Evolutionary conservation across 2,888 invertebrate species (phyloP).

Genomic region (Drosophila helvetica): DNA sequence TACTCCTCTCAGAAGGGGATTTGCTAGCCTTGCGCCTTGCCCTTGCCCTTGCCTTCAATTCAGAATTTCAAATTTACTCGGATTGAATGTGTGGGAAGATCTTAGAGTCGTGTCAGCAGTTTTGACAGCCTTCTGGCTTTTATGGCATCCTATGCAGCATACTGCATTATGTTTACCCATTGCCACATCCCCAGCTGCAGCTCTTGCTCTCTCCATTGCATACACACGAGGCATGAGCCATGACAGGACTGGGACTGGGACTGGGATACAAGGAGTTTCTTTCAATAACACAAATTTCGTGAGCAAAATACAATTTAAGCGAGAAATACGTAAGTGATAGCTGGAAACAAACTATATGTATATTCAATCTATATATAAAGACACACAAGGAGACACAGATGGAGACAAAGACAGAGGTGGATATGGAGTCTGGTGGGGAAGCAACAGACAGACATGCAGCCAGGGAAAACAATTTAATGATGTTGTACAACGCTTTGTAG

Average conservation of each 20-base stretch:
- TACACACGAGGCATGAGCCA: slow-evolving; percentile 11
- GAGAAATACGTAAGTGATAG: slow-evolving; percentile 15
- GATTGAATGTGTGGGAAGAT: not conserved
- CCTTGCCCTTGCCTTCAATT: slow-evolving; percentile 8
- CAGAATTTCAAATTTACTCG: not conserved
- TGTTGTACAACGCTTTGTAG: slow-evolving; percentile 54
- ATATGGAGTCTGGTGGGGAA: slow-evolving; percentile 1
- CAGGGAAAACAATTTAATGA: slow-evolving; percentile 76
- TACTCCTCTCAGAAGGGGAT: not conserved
- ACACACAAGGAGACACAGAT: not conserved
- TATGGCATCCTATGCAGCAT: slow-evolving; percentile 28
- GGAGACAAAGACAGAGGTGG: not conserved
- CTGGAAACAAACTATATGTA: not conserved
- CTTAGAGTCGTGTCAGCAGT: slow-evolving; percentile 40
- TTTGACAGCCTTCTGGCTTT: slow-evolving; percentile 50
- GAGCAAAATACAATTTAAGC: slow-evolving; percentile 56
- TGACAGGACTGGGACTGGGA: no score
- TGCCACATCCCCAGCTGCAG: not conserved
- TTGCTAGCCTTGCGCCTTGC: not conserved
- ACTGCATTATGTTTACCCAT: slow-evolving; percentile 23
- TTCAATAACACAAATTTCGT: slow-evolving; percentile 55
- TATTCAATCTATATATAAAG: slow-evolving; percentile 4
- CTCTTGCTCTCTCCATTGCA: not conserved
- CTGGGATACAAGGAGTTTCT: slow-evolving; percentile 33
- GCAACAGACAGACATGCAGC: slow-evolving; percentile 56